Evolutionary conservation across 2,797 vertebrate genomes (phyloP).

Genomic region (Girardinus metallicus): DNA sequence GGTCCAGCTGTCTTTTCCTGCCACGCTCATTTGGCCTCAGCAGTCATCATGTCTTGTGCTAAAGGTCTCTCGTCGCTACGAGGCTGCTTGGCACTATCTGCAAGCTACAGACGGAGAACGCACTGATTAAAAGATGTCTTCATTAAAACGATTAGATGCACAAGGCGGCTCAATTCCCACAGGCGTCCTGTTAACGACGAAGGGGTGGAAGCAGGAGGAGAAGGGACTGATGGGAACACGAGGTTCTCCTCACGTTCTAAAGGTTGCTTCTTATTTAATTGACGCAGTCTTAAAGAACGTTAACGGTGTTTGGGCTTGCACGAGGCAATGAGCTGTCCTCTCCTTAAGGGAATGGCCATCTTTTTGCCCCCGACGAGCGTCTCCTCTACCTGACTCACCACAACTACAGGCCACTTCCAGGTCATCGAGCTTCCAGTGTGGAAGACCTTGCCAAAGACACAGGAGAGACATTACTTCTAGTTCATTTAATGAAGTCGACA

Average conservation of each 20-base stretch:
- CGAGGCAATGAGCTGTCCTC: conserved; percentile 56
- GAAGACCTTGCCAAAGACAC: conserved; percentile 78
- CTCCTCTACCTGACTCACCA: conserved; percentile 81
- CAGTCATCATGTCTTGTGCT: conserved; percentile 79
- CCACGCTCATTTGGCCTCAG: conserved; percentile 79
- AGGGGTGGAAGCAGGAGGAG: conserved; percentile 30
- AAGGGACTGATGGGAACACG: conserved; percentile 26
- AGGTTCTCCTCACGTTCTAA: conserved; percentile 6
- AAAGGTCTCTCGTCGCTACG: conserved; percentile 83
- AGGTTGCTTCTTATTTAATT: conserved; percentile 66
- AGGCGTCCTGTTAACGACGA: conserved; percentile 71
- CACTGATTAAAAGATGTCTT: conserved; percentile 78
- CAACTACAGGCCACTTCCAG: conserved; percentile 82
- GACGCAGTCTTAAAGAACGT: conserved; percentile 45
- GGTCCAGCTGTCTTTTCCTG: conserved; percentile 77
- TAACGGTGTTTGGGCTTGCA: conserved; percentile 57
- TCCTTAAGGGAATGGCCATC: conserved; percentile 69
- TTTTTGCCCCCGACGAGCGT: conserved; percentile 57
- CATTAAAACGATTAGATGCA: conserved; percentile 84
- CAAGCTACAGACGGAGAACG: conserved; percentile 72
- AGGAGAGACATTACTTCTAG: conserved; percentile 68
- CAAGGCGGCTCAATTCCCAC: conserved; percentile 71
- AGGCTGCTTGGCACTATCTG: conserved; percentile 80
- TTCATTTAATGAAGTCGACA: conserved; percentile 70
- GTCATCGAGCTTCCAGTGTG: conserved; percentile 74